Conservation (phyloP, 2,888 invertebrate genomes). For the Cylindroiulus punctatus region DNA sequence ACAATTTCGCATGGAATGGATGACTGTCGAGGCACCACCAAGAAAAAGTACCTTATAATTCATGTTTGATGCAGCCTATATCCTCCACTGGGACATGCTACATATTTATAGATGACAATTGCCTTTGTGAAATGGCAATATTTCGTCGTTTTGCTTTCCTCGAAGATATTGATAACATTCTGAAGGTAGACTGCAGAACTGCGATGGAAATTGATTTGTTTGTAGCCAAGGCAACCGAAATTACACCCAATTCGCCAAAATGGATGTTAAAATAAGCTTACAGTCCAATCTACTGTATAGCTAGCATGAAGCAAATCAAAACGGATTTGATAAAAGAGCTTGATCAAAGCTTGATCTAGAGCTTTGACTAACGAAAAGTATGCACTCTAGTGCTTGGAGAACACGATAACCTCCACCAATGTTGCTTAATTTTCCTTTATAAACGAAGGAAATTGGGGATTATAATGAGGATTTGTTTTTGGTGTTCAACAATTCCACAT, state of each 20-base stretch:
- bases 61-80: not conserved
- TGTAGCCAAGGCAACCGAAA: constrained; percentile 23
- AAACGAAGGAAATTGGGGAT: not conserved
- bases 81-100: constrained; percentile 9
- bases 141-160: constrained; percentile 35
- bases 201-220: constrained; percentile 16
- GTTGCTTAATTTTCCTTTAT: not conserved
- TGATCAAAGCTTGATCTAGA: no score
- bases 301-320: no score
- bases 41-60: not conserved
- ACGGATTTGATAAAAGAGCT: no score
- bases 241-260: constrained; percentile 33
- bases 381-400: no score
- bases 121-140: constrained; percentile 42
- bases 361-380: no score
- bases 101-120: constrained; percentile 44
- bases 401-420: not conserved
- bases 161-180: constrained; percentile 44
- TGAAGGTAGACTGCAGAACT: not conserved
- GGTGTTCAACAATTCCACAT: not conserved
- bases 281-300: no score
- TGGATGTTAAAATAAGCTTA: constrained; percentile 5
- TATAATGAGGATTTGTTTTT: not conserved
- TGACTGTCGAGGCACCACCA: not conserved
- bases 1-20: not conserved